These are phyloP conservation scores for Cephalopachus bancanus DNA, from an alignment of 2,797 vertebrate species.

Conservation along the genomic window DNA sequence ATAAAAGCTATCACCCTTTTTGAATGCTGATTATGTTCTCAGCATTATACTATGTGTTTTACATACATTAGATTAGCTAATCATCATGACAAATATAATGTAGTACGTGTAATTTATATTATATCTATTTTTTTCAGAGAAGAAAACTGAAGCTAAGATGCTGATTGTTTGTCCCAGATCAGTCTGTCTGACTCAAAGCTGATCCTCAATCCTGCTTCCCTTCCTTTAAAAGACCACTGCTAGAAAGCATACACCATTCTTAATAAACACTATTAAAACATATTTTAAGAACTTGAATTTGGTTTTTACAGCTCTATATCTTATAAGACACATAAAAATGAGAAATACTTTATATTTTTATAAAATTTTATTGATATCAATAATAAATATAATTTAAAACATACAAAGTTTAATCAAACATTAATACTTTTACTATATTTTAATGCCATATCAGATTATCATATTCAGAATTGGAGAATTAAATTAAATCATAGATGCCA, in stretches of 20 bases:
- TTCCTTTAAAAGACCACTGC: background rate
- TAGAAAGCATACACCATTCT: background rate
- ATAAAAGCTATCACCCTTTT: background rate
- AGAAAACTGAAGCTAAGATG: background rate
- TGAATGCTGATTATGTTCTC: background rate
- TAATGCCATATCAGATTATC: background rate
- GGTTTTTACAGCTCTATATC: background rate
- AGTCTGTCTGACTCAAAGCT: background rate
- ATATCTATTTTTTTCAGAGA: background rate
- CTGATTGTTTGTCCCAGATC: background rate
- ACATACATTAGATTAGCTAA: background rate
- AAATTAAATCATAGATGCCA: background rate
- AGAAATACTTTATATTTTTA: constrained; percentile 34
- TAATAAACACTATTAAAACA: background rate
- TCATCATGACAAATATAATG: background rate
- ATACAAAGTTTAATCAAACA: constrained; percentile 27
- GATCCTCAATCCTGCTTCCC: background rate
- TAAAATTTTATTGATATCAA: background rate
- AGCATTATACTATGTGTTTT: background rate
- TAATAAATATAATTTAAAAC: background rate
- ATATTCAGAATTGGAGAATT: background rate
- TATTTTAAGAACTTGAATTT: background rate
- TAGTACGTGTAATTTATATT: background rate
- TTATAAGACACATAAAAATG: background rate
- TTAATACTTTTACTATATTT: constrained; percentile 23